phyloP scores from a whole-genome alignment of 2,888 invertebrate species.

The Melinopterus prodromus region DNA sequence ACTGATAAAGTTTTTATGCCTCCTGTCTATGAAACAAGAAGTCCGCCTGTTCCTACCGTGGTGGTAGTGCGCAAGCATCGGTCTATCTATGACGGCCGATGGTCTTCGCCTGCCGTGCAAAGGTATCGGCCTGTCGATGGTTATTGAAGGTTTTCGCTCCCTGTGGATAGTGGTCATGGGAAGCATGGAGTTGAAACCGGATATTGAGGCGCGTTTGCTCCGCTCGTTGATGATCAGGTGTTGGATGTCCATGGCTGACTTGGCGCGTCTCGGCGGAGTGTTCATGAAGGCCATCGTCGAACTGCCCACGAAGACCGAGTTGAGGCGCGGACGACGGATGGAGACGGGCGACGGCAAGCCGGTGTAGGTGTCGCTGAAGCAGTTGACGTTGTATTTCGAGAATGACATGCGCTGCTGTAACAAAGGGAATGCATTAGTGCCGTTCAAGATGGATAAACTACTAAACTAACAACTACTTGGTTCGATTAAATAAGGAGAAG shows the following conservation, averaged over 20 bases:
- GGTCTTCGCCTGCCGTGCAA: constrained; percentile 49
- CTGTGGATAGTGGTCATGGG: constrained; percentile 51
- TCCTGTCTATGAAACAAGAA: constrained; percentile 55
- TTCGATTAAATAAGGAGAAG: background rate
- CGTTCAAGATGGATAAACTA: background rate
- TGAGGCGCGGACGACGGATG: constrained; percentile 69
- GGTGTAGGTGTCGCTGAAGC: constrained; percentile 64
- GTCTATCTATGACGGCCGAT: constrained; percentile 54
- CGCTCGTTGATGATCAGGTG: constrained; percentile 66
- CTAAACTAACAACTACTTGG: background rate
- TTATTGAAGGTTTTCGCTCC: constrained; percentile 52
- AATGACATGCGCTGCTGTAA: constrained; percentile 74
- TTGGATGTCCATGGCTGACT: constrained; percentile 86
- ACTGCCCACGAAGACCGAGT: constrained; percentile 87
- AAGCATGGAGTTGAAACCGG: constrained; percentile 53
- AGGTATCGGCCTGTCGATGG: constrained; percentile 47
- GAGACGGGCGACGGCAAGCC: constrained; percentile 55
- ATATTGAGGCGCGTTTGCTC: constrained; percentile 42
- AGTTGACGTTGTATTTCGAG: constrained; percentile 74
- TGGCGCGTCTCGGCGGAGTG: constrained; percentile 79
- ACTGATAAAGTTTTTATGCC: constrained; percentile 56
- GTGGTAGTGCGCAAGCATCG: constrained; percentile 47
- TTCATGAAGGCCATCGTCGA: constrained; percentile 72
- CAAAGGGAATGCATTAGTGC: constrained; percentile 40
- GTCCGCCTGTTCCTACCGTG: constrained; percentile 52